Conservation (phyloP, 2,888 invertebrate genomes). For the Clistopyga incitator region DNA sequence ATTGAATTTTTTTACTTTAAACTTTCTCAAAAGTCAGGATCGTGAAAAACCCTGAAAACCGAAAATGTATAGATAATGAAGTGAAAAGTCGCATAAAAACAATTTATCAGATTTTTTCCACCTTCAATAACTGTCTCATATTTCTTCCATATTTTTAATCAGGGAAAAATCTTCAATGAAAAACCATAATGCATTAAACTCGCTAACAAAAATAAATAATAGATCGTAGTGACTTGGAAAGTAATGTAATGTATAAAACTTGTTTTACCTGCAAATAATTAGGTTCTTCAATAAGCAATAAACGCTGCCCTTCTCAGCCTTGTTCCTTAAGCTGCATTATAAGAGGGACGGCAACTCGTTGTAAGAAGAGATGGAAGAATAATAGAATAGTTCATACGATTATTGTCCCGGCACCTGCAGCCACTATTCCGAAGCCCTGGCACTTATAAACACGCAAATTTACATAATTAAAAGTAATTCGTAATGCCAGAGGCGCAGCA, state of each 20-base stretch:
- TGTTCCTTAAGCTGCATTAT: slow-evolving; percentile 3
- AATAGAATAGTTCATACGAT: slow-evolving; percentile 57
- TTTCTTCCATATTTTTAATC: too few species aligned
- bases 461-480: slow-evolving; percentile 75
- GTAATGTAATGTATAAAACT: not conserved
- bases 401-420: slow-evolving; percentile 42
- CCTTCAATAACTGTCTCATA: too few species aligned
- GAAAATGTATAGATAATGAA: too few species aligned
- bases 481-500: slow-evolving; percentile 18
- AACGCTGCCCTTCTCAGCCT: not conserved
- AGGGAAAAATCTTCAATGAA: too few species aligned
- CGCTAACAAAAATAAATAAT: too few species aligned
- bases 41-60: too few species aligned
- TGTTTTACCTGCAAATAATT: not conserved
- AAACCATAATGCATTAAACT: too few species aligned
- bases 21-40: too few species aligned
- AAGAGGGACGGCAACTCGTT: not conserved
- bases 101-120: too few species aligned
- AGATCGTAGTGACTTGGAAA: not conserved
- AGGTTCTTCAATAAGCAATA: not conserved
- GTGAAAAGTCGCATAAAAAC: too few species aligned
- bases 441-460: slow-evolving; percentile 71
- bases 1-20: too few species aligned
- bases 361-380: slow-evolving; percentile 3
- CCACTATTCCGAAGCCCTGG: slow-evolving; percentile 35